These are phyloP conservation scores for Anastatus disparis DNA, from an alignment of 1,140 invertebrate species.

Conservation along the genomic window DNA sequence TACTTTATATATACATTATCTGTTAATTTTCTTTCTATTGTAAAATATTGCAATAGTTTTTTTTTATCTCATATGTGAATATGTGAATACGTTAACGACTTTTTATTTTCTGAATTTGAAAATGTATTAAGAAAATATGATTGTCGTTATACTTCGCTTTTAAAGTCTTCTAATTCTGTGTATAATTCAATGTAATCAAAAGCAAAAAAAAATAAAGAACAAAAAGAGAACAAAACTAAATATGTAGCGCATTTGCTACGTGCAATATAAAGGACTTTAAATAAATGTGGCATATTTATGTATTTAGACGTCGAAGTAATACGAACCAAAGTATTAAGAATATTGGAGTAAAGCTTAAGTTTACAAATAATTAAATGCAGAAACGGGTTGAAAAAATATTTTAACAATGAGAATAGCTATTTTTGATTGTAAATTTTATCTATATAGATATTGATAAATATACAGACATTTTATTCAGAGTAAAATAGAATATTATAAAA, in stretches of 20 bases:
- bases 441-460: neutral
- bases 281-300: conserved; percentile 22
- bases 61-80: too few species aligned
- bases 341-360: conserved; percentile 25
- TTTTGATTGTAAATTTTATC: neutral
- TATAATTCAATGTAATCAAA: neutral
- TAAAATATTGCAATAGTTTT: neutral
- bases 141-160: conserved; percentile 13
- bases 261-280: conserved; percentile 13
- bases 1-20: neutral
- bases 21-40: too few species aligned
- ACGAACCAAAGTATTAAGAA: conserved; percentile 39
- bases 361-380: conserved; percentile 1
- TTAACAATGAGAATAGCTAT: neutral
- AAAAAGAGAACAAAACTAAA: neutral
- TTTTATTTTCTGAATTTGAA: neutral
- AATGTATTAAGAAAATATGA: neutral
- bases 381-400: conserved; percentile 9
- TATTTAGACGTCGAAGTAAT: conserved; percentile 23
- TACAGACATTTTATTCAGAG: neutral
- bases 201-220: neutral
- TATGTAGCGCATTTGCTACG: neutral
- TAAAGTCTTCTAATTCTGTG: neutral
- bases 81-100: too few species aligned
- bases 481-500: neutral